Evolutionary conservation across 2,797 vertebrate genomes (phyloP), one percentile per base, ranked within the genome.

Genomic region (Okamejei kenojei): DNA sequence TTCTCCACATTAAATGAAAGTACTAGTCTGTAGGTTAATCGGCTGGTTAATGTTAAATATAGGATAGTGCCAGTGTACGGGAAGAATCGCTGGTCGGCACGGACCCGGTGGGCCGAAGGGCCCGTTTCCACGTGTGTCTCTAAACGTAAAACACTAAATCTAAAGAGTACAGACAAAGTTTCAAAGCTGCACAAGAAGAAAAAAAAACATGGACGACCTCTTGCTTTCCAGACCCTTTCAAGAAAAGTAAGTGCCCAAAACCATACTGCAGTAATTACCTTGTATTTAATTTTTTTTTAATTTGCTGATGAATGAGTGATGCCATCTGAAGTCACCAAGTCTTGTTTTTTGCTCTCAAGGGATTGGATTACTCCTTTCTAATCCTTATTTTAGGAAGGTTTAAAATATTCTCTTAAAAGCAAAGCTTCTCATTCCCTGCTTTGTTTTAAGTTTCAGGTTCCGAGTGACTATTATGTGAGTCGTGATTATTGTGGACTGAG

Each of bases 331-430:
- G 71, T 76, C 10, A 15, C 38, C 35, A 76, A 29, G 10, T 54
- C 11, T 71, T 74, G 65, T 29, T 65, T 88, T 29, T 38, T 74
- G 90, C 35, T 74, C 10, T 54, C 90, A 88, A 74, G 71, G 54
- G 90, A 92, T 92, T 76, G 26, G 32, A 68, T 92, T 92, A 92
- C 71, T 45, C 45, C 10, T n/a, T 84, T 26, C 1, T 92, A 92
- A 92, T 92, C 90, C 26, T 71, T 29, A 76, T 71, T 74, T 88
- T 35, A 29, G 54, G 15, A 92, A 23, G 38, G 23, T 15, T 92
- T 92, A 76, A 92, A 74, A 92, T 92, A 73, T 5, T 45, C 21
- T 68, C 63, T 71, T 29, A 13, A 91, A 29, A 54, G 79, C 32
- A 88, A 88, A 88, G n/a, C 61, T 63, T n/a, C 63, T 88, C 61